A percentile compares a stretch with the other conserved stretches of the same genome.
Conservation (phyloP, 2,113 vertebrate genomes). For the Myodes glareolus region DNA sequence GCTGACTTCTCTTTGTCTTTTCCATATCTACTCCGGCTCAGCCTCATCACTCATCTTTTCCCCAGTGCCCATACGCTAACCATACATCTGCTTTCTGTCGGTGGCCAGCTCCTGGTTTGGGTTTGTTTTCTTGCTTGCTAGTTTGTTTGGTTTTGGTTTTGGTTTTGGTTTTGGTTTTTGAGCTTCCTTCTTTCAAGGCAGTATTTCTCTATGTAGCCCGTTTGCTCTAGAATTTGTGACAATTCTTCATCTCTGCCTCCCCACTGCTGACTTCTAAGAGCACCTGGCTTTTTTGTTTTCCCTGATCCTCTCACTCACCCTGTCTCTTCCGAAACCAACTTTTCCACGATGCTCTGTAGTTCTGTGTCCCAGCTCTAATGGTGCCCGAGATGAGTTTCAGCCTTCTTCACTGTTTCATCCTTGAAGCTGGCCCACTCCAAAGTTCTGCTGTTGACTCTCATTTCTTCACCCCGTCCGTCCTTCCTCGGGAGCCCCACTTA, state of each 20-base stretch:
- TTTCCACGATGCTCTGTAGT: neutral
- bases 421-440: neutral
- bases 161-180: neutral
- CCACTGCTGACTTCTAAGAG: neutral
- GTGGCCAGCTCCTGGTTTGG: no score
- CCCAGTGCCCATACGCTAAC: neutral
- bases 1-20: slow-evolving; percentile 39
- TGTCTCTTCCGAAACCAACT: neutral
- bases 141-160: no score
- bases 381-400: neutral
- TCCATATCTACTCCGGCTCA: neutral
- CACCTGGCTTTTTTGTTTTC: neutral
- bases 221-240: neutral
- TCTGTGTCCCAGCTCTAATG: neutral
- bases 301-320: neutral
- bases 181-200: neutral
- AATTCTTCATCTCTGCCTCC: neutral
- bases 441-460: neutral
- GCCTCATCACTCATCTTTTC: neutral
- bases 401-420: neutral
- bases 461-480: neutral
- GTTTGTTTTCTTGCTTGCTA: no score
- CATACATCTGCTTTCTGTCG: no score
- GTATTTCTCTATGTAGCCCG: neutral
- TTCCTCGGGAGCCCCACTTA: neutral